A percentile compares a stretch with the other conserved stretches of the same genome.
Conservation (phyloP, 1,140 invertebrate genomes). For the Pomacea maculata region DNA sequence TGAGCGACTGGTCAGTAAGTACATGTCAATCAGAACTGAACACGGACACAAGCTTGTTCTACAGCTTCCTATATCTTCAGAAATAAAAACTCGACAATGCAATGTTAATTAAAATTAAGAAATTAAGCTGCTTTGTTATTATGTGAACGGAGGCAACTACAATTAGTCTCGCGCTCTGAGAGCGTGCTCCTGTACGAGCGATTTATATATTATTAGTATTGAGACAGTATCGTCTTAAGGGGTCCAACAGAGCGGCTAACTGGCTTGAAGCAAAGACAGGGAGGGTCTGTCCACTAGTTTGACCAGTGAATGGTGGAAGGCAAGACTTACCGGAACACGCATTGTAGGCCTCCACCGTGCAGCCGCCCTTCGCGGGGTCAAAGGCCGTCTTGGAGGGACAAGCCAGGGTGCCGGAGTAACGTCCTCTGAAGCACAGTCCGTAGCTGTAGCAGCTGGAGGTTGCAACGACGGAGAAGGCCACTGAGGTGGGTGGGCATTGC, state of each 20-base stretch:
- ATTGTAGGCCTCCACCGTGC: background rate
- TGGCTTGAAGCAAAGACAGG: background rate
- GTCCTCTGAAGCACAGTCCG: conserved; percentile 2
- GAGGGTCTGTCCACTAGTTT: background rate
- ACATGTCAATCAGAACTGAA: background rate
- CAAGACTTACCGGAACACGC: background rate
- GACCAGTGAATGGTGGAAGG: background rate
- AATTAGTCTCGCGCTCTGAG: too few relatives aligned
- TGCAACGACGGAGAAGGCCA: background rate
- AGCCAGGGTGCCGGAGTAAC: background rate
- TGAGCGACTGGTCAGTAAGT: background rate
- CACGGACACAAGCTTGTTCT: background rate
- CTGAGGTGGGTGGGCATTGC: too few relatives aligned
- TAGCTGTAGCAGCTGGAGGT: background rate
- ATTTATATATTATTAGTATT: too few relatives aligned
- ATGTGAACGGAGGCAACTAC: too few relatives aligned
- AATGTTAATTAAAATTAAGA: background rate
- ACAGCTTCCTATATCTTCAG: background rate
- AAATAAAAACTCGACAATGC: background rate
- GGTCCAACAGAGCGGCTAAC: too few relatives aligned
- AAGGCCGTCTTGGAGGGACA: background rate
- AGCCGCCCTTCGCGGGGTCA: background rate
- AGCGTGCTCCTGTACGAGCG: too few relatives aligned
- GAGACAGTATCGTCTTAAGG: too few relatives aligned
- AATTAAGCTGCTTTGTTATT: background rate